Conservation (phyloP, 2,113 vertebrate genomes). For the Gymnarchus niloticus region DNA sequence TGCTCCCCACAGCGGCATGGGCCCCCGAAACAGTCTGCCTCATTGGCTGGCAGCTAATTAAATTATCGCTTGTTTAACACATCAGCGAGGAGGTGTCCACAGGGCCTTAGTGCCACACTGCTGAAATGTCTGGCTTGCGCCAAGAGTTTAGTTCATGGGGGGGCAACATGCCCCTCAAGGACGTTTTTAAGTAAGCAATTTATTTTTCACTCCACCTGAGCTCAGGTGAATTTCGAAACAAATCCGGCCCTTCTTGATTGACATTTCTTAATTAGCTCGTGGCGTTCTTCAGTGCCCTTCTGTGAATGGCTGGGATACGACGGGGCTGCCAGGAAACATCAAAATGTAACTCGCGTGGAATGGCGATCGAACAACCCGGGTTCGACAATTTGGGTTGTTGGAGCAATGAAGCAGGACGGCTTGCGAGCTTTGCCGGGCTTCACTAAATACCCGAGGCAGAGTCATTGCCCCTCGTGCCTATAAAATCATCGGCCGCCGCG, state of each 20-base stretch:
- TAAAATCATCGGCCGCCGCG: neutral
- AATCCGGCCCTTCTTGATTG: neutral
- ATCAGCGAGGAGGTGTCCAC: constrained; percentile 17
- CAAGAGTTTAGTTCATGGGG: neutral
- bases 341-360: neutral
- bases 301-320: neutral
- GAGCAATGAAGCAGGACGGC: neutral
- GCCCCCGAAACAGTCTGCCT: constrained; percentile 35
- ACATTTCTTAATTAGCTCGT: neutral
- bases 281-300: neutral
- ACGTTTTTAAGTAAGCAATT: neutral
- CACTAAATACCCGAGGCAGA: neutral
- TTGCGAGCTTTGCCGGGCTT: neutral
- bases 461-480: neutral
- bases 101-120: neutral
- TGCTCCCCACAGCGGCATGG: constrained; percentile 41
- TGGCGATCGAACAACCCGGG: neutral
- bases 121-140: constrained; percentile 26
- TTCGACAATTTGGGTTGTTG: neutral
- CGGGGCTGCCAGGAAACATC: neutral
- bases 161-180: neutral
- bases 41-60: constrained; percentile 49
- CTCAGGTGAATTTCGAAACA: neutral
- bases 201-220: constrained; percentile 11
- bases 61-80: constrained; percentile 50